These are phyloP conservation scores for Myocastor coypus DNA, from an alignment of 2,113 vertebrate species.

Conservation along the genomic window DNA sequence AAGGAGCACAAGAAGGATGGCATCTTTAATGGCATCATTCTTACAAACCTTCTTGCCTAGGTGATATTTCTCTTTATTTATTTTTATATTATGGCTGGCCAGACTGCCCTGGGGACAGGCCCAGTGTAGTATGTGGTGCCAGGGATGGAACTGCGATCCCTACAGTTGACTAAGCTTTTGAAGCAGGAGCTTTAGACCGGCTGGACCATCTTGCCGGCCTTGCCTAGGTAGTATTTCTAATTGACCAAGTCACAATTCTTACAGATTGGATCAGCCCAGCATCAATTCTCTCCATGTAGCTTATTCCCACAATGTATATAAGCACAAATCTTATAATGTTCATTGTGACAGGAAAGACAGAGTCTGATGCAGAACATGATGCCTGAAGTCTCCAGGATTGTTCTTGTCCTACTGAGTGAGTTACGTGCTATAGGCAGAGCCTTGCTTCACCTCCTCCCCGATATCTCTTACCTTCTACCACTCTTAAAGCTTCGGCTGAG, in stretches of 20 bases:
- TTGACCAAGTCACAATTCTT: background rate
- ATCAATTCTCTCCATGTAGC: background rate
- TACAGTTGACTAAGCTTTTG: too few species aligned
- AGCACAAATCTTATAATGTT: background rate
- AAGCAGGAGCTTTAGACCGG: too few species aligned
- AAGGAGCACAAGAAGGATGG: conserved; percentile 14
- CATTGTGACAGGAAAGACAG: background rate
- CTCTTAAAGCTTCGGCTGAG: background rate
- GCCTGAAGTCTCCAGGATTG: background rate
- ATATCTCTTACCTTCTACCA: background rate
- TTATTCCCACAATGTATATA: background rate
- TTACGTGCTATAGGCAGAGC: background rate
- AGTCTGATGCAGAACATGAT: background rate
- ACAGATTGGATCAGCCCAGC: background rate
- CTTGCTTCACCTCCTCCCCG: background rate
- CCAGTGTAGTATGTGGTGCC: too few species aligned
- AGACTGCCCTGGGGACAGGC: too few species aligned
- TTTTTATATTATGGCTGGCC: too few species aligned
- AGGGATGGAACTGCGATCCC: too few species aligned
- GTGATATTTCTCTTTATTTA: too few species aligned
- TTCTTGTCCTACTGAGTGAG: background rate
- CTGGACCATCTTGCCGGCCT: too few species aligned
- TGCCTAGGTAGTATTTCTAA: conserved; percentile 18
- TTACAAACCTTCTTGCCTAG: background rate
- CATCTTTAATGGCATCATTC: background rate